Percentiles rank a stretch among this genome's conserved stretches.
Conservation (phyloP, 2,797 vertebrate species). For the Sciurus carolinensis region DNA sequence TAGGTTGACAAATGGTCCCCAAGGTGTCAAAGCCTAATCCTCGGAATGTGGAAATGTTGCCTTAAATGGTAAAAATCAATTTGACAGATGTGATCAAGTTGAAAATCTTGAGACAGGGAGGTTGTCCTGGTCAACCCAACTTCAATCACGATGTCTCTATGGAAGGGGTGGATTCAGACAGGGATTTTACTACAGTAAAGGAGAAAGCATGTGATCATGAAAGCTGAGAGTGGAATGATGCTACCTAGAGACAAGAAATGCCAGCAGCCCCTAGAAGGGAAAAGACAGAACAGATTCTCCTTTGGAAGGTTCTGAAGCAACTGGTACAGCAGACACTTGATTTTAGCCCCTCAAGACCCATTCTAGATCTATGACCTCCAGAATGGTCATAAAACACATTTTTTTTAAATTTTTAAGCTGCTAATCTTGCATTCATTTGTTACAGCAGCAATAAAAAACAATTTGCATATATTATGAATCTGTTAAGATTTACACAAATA, state of each 20-base stretch:
- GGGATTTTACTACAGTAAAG: not conserved
- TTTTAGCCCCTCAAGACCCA: not conserved
- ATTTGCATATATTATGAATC: not conserved
- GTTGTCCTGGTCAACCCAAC: no score
- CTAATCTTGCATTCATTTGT: not conserved
- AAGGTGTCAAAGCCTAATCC: no score
- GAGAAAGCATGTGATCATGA: not conserved
- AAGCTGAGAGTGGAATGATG: accelerated
- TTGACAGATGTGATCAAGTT: no score
- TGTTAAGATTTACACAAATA: not conserved
- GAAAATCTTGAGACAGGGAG: no score
- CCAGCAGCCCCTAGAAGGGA: not conserved
- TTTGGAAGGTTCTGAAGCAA: not conserved
- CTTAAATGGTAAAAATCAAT: no score
- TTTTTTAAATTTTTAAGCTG: no score
- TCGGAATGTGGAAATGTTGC: no score
- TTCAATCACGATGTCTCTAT: not conserved
- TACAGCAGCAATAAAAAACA: not conserved
- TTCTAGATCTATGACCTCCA: not conserved
- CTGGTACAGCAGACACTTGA: no score
- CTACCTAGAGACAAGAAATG: accelerated
- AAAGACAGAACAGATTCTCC: not conserved
- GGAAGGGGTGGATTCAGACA: not conserved
- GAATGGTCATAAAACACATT: not conserved
- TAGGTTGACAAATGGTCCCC: no score